Percentiles rank a stretch among this genome's conserved stretches.
Conservation (phyloP, 1,140 invertebrate genomes). For the Helicoverpa zea region DNA sequence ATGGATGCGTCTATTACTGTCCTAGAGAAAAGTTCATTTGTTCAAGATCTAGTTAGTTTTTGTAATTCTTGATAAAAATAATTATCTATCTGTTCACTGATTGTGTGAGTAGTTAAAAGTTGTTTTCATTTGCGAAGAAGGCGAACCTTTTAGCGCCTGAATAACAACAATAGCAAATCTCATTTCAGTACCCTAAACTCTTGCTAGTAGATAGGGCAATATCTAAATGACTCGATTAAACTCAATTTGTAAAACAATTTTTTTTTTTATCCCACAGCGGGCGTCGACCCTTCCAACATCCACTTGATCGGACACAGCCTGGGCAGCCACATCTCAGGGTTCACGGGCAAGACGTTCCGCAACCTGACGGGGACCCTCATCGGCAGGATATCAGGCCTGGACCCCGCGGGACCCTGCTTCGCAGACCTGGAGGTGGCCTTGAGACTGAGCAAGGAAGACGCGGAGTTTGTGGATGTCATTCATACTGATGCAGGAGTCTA, state of each 20-base stretch:
- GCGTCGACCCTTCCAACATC: conserved; percentile 83
- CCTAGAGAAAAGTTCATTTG: no score
- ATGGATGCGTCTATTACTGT: no score
- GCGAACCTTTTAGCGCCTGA: no score
- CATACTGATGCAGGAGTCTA: conserved; percentile 89
- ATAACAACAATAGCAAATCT: no score
- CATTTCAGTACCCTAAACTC: background rate
- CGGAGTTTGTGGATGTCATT: conserved; percentile 91
- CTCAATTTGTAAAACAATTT: no score
- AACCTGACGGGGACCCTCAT: conserved; percentile 80
- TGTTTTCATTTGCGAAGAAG: no score
- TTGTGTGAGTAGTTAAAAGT: no score
- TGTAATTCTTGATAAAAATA: no score
- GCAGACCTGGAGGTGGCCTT: conserved; percentile 84
- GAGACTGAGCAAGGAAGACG: conserved; percentile 89
- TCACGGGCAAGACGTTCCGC: conserved; percentile 88
- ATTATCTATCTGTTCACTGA: no score
- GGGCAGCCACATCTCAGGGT: conserved; percentile 93
- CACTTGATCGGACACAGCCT: conserved; percentile 95
- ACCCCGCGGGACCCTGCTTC: conserved; percentile 91
- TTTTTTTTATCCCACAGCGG: conserved; percentile 59
- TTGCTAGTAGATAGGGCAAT: background rate
- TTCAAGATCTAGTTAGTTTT: no score
- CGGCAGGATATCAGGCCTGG: conserved; percentile 90
- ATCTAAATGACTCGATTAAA: no score